These are phyloP conservation scores for Eutolmus rufibarbis DNA, from an alignment of 2,888 invertebrate species.

Conservation along the genomic window DNA sequence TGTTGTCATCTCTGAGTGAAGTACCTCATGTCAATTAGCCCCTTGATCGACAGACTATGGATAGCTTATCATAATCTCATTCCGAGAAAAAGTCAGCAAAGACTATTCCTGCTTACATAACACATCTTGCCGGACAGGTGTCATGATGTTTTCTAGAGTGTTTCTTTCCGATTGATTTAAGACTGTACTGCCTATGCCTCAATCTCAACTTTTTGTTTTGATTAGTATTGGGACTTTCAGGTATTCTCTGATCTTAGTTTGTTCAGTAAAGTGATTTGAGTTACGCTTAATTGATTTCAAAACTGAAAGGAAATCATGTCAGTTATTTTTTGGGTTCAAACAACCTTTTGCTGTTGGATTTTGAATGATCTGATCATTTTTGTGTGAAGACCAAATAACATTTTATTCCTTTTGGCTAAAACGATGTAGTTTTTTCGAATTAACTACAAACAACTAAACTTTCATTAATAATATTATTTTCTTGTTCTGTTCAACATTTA, in stretches of 20 bases:
- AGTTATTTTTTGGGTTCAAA: not conserved
- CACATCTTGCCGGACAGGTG: not conserved
- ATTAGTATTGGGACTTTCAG: not conserved
- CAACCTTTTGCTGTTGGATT: not conserved
- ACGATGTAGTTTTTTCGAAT: not conserved
- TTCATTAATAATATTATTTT: no score
- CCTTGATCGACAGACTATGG: conserved; percentile 30
- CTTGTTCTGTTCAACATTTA: no score
- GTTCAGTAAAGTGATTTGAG: not conserved
- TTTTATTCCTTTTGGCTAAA: not conserved
- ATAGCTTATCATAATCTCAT: conserved; percentile 28
- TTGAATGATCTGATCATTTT: not conserved
- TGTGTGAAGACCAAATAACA: not conserved
- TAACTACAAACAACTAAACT: not conserved
- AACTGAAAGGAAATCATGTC: not conserved
- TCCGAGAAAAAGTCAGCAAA: not conserved
- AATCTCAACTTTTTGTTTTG: not conserved
- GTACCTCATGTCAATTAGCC: conserved; percentile 28
- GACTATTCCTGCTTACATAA: not conserved
- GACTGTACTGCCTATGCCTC: not conserved
- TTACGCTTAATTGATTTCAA: not conserved
- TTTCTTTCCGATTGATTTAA: not conserved
- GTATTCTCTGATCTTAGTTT: not conserved
- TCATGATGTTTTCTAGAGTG: not conserved
- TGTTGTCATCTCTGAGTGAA: conserved; percentile 12